phyloP scores from a whole-genome alignment of 1,140 invertebrate species.

The Anagrus nilaparvatae region DNA sequence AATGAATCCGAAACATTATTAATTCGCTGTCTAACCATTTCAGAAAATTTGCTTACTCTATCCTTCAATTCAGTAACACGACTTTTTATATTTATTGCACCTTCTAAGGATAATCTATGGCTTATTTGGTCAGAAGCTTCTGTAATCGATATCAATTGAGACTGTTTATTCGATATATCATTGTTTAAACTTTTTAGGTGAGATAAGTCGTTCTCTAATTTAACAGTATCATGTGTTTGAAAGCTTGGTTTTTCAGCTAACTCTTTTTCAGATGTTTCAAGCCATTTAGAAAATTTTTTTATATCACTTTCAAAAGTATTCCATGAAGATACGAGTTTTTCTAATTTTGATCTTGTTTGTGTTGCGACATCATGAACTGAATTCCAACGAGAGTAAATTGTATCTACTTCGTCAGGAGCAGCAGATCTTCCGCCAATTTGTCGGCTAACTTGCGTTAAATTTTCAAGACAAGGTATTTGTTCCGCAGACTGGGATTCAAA shows the following conservation, averaged over 20 bases:
- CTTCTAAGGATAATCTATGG: constrained; percentile 65
- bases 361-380: constrained; percentile 61
- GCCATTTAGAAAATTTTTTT: constrained; percentile 61
- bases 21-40: constrained; percentile 60
- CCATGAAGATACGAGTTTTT: constrained; percentile 72
- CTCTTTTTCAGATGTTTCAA: constrained; percentile 53
- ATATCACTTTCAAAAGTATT: constrained; percentile 64
- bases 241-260: constrained; percentile 45
- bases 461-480: constrained; percentile 62
- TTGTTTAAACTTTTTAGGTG: constrained; percentile 68
- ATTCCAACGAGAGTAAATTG: constrained; percentile 68
- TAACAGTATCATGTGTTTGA: constrained; percentile 56
- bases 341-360: constrained; percentile 64
- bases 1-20: constrained; percentile 72
- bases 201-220: constrained; percentile 60
- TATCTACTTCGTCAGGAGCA: constrained; percentile 71
- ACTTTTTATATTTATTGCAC: constrained; percentile 57
- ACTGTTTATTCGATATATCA: constrained; percentile 70
- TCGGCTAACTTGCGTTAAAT: constrained; percentile 58
- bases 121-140: constrained; percentile 70
- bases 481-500: constrained; percentile 68
- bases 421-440: constrained; percentile 61
- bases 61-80: constrained; percentile 63
- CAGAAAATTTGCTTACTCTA: constrained; percentile 58
- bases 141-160: constrained; percentile 65